A percentile compares a stretch with the other conserved stretches of the same genome.
Evolutionary conservation across 2,888 invertebrate genomes (phyloP).

Genomic region (Psylliodes chrysocephalus): DNA sequence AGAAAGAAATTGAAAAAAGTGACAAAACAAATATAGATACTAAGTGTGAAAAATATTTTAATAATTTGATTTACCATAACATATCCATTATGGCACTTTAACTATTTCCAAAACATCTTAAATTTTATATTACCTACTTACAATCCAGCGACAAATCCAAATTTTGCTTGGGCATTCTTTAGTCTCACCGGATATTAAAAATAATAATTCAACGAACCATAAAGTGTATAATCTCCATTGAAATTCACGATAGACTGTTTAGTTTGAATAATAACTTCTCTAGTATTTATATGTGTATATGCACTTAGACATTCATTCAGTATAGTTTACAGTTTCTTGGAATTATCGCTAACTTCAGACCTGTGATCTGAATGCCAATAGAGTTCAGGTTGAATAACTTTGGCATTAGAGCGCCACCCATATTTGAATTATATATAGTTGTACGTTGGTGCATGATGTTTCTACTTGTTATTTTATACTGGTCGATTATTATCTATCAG

Average conservation of each 20-base stretch:
- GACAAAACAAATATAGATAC: too few relatives aligned
- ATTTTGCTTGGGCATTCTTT: background rate
- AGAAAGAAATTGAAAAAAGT: too few relatives aligned
- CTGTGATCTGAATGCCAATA: constrained; percentile 8
- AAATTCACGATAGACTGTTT: constrained; percentile 10
- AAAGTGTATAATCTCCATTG: background rate
- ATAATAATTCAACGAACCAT: background rate
- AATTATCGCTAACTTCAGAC: constrained; percentile 11
- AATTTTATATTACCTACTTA: too few relatives aligned
- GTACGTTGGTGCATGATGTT: background rate
- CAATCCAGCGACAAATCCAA: background rate
- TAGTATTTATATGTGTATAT: background rate
- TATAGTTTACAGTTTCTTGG: constrained; percentile 4
- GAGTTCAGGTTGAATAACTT: constrained; percentile 12
- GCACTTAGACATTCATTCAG: constrained; percentile 6
- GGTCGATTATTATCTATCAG: background rate
- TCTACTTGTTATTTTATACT: background rate
- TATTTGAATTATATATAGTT: background rate
- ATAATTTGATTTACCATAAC: too few relatives aligned
- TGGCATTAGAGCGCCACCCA: background rate
- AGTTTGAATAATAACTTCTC: constrained; percentile 3
- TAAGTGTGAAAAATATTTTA: too few relatives aligned
- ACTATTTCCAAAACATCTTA: too few relatives aligned
- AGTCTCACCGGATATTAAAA: background rate
- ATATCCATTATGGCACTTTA: too few relatives aligned